Evolutionary conservation across 2,888 invertebrate species (phyloP).

Genomic region (Caenorhabditis sp.): DNA sequence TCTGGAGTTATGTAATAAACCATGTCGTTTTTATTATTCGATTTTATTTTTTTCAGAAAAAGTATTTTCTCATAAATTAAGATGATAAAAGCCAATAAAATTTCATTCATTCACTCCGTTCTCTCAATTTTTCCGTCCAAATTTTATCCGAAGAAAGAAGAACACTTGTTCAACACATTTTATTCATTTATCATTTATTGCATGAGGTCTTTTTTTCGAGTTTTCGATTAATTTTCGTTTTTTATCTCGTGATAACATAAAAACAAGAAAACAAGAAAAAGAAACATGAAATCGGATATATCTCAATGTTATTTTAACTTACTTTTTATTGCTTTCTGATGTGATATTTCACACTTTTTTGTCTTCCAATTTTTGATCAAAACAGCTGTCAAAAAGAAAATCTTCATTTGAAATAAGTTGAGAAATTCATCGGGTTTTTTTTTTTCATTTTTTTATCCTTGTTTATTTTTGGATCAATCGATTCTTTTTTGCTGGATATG

Average conservation of each 20-base stretch:
- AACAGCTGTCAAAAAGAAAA: background rate
- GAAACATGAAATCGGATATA: too few species aligned
- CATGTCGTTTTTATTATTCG: background rate
- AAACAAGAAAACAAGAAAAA: background rate
- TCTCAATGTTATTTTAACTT: too few species aligned
- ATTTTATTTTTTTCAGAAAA: background rate
- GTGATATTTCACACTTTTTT: background rate
- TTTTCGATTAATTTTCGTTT: too few species aligned
- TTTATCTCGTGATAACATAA: background rate
- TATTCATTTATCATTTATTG: background rate
- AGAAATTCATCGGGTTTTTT: background rate
- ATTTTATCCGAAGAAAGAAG: too few species aligned
- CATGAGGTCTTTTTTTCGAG: background rate
- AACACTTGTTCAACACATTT: background rate
- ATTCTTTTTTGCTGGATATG: background rate
- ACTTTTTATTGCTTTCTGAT: background rate
- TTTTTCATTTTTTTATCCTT: too few species aligned
- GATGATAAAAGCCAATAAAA: background rate
- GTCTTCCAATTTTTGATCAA: slow-evolving; percentile 1
- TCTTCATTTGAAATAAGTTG: background rate
- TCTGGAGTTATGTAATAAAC: background rate
- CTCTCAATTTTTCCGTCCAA: too few species aligned
- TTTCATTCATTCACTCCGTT: background rate
- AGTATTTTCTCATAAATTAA: background rate
- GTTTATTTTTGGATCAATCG: background rate